These are phyloP conservation scores for Helicoverpa zea DNA, from an alignment of 1,140 invertebrate genomes.

Conservation along the genomic window DNA sequence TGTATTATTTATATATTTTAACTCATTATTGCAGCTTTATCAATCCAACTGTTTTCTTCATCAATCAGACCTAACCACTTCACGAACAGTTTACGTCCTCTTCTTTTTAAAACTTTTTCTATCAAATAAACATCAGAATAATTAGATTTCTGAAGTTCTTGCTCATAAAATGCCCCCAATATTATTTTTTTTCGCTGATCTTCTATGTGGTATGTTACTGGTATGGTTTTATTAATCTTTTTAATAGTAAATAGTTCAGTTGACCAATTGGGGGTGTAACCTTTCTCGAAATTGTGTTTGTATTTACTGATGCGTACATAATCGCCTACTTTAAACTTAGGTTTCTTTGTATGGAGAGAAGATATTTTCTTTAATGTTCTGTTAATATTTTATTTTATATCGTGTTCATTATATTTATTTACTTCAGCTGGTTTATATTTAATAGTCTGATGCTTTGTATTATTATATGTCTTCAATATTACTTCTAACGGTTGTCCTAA, in stretches of 20 bases:
- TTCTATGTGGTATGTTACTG: neutral
- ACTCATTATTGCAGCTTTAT: no score
- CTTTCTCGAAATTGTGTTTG: neutral
- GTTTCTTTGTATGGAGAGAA: neutral
- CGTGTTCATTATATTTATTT: neutral
- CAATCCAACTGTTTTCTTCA: no score
- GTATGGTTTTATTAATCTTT: neutral
- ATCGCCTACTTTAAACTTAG: neutral
- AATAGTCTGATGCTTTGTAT: neutral
- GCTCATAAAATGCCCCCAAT: no score
- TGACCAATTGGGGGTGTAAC: constrained; percentile 7
- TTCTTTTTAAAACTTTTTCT: no score
- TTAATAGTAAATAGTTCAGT: neutral
- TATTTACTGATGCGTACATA: constrained; percentile 5
- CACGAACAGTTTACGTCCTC: no score
- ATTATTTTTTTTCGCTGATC: neutral
- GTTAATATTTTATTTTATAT: neutral
- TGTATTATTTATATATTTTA: no score
- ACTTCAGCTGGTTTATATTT: neutral
- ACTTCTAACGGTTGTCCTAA: neutral
- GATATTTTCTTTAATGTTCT: neutral
- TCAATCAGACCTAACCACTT: no score
- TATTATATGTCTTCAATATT: neutral
- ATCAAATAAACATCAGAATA: no score
- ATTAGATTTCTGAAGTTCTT: no score